Conservation (phyloP, 2,113 vertebrate species). For the Rhagologus leucostigma region DNA sequence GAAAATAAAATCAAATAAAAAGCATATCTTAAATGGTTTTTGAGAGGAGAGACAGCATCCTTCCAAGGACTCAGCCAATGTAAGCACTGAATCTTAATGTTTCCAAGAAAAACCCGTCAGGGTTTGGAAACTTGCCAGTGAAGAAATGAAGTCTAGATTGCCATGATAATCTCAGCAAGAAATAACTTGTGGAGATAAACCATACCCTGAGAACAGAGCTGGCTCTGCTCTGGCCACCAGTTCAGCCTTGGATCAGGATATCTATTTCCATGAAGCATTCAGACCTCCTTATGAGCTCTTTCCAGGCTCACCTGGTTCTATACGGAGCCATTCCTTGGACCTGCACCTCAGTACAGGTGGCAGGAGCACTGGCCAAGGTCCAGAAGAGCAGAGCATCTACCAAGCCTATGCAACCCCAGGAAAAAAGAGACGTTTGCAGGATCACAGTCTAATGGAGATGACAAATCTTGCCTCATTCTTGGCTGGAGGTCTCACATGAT, state of each 20-base stretch:
- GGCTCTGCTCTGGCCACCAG: background rate
- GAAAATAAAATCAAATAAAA: background rate
- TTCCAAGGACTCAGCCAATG: background rate
- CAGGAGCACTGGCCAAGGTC: background rate
- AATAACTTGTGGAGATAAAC: background rate
- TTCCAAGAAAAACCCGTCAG: background rate
- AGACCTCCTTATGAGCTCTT: background rate
- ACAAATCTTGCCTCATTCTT: background rate
- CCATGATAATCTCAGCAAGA: background rate
- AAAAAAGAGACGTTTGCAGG: background rate
- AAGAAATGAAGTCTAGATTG: background rate
- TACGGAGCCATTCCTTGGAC: background rate
- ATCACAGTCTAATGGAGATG: background rate
- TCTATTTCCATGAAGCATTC: background rate
- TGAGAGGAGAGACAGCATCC: background rate
- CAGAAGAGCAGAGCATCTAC: background rate
- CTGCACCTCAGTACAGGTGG: rapidly evolving
- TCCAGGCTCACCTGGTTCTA: background rate
- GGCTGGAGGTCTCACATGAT: background rate
- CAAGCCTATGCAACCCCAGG: background rate
- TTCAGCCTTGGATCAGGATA: background rate
- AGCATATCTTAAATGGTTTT: background rate
- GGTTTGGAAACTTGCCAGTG: background rate
- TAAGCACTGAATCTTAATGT: background rate
- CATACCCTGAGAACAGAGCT: background rate